phyloP scores from a whole-genome alignment of 2,113 vertebrate species.

The Scalopus aquaticus region DNA sequence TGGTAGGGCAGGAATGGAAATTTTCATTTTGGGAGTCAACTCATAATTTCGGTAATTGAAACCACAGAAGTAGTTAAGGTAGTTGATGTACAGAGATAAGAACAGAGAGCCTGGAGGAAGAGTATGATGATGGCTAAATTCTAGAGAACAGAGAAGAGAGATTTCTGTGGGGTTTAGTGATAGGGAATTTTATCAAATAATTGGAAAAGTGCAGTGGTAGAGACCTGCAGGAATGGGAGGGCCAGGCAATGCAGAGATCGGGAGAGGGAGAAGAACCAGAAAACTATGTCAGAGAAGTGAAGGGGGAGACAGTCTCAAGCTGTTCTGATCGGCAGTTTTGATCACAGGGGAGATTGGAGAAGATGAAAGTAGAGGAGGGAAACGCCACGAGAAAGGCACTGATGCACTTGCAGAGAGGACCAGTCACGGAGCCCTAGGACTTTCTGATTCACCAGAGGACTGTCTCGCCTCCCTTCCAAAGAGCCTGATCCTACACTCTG shows the following conservation, averaged over 20 bases:
- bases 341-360: background rate
- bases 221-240: background rate
- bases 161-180: background rate
- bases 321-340: background rate
- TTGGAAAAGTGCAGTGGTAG: background rate
- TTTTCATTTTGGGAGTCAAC: constrained; percentile 66
- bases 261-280: background rate
- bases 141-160: background rate
- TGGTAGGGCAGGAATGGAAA: constrained; percentile 54
- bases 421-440: fast-evolving
- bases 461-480: background rate
- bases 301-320: background rate
- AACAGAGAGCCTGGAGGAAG: background rate
- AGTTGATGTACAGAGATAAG: constrained; percentile 57
- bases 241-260: background rate
- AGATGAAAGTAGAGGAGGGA: background rate
- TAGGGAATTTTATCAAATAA: background rate
- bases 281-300: background rate
- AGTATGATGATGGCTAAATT: background rate
- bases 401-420: background rate
- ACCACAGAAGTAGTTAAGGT: constrained; percentile 72
- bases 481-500: background rate
- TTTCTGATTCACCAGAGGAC: background rate
- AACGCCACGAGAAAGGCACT: background rate
- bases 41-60: constrained; percentile 68